Conservation (phyloP, 2,113 vertebrate species). For the Syngnathus floridae region DNA sequence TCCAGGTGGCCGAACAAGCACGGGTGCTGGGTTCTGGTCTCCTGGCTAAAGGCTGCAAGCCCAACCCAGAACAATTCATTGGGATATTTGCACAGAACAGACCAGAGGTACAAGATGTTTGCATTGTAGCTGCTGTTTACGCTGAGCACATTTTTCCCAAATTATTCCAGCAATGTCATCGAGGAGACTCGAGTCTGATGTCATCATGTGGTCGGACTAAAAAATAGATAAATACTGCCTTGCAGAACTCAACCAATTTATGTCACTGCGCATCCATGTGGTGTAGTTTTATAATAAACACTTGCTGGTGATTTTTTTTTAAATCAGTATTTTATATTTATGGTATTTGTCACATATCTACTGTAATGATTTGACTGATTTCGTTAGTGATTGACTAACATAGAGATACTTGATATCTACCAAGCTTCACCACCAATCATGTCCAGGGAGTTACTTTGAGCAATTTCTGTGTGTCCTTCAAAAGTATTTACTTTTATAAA, state of each 20-base stretch:
- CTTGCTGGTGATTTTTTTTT: too few relatives aligned
- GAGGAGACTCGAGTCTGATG: background rate
- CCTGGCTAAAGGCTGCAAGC: slow-evolving; percentile 69
- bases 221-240: too few relatives aligned
- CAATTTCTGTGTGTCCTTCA: background rate
- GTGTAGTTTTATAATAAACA: too few relatives aligned
- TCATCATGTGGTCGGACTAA: too few relatives aligned
- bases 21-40: slow-evolving; percentile 71
- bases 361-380: too few relatives aligned
- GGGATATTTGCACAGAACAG: slow-evolving; percentile 74
- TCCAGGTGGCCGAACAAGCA: slow-evolving; percentile 67
- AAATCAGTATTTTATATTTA: too few relatives aligned
- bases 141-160: background rate
- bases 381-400: background rate
- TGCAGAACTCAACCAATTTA: too few relatives aligned
- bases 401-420: background rate
- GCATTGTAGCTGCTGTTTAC: background rate
- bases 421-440: background rate
- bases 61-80: slow-evolving; percentile 66
- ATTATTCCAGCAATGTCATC: background rate
- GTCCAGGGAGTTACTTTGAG: background rate
- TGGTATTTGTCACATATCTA: too few relatives aligned
- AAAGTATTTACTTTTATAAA: slow-evolving; percentile 15
- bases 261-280: too few relatives aligned
- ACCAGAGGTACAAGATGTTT: slow-evolving; percentile 65